A percentile compares a stretch with the other conserved stretches of the same genome.
Evolutionary conservation across 1,140 invertebrate genomes (phyloP).

Genomic region (Trichonephila clavipes): DNA sequence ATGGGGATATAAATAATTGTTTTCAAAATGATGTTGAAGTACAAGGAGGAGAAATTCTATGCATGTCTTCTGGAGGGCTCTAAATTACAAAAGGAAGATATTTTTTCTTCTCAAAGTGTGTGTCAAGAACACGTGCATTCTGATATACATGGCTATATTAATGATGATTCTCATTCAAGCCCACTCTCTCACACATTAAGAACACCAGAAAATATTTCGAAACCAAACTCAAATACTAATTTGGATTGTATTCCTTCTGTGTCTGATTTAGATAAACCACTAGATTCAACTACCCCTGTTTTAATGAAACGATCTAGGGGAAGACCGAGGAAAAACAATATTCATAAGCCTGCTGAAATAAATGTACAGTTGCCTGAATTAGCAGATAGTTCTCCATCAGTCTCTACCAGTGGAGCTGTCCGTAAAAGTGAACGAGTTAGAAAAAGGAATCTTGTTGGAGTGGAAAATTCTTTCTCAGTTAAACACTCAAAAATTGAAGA

Average conservation of each 20-base stretch:
- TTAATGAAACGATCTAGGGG: background rate
- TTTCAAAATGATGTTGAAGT: background rate
- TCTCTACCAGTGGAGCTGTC: background rate
- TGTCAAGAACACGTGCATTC: too few species aligned
- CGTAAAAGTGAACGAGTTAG: constrained; percentile 31
- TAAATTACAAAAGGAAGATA: too few species aligned
- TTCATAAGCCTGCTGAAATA: background rate
- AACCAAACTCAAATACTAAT: too few species aligned
- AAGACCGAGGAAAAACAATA: background rate
- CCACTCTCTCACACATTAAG: too few species aligned
- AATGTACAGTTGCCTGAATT: background rate
- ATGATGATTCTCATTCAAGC: too few species aligned
- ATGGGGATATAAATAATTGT: background rate
- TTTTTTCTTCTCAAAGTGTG: too few species aligned
- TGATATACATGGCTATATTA: too few species aligned
- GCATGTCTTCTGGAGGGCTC: background rate
- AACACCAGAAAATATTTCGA: too few species aligned
- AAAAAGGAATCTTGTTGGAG: background rate
- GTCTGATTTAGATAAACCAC: too few species aligned
- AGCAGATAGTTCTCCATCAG: background rate
- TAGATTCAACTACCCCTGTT: background rate
- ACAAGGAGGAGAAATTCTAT: too few species aligned
- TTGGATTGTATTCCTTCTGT: too few species aligned
- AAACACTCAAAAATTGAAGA: background rate
- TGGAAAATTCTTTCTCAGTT: background rate